Evolutionary conservation across 2,113 vertebrate genomes (phyloP), one percentile per base, ranked within the genome.

Genomic region (Trichomycterus rosablanca): DNA sequence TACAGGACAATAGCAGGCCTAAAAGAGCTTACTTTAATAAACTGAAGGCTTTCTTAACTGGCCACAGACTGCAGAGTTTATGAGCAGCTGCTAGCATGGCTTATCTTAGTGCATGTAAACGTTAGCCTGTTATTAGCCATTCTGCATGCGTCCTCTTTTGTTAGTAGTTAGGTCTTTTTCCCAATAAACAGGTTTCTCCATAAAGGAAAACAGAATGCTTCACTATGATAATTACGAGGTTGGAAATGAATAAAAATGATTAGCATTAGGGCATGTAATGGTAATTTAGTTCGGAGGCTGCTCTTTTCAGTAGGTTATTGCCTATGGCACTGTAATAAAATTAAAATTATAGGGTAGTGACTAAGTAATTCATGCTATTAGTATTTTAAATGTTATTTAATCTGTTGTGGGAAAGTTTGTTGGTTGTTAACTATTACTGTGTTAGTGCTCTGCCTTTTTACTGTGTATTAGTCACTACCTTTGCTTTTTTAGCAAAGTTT

Each of bases 91-190:
- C 63, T 65, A 65, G 43, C 52, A 49, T 2, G 16, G 43, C 32
- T 28, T 65, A 65, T 52, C 63, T 57, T 56, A 56, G 43, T 32
- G 34, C 52, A 56, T 49, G 12, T 65, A 65, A 65, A 65, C n/a
- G 22, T 65, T 56, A 56, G 63, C 23, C 63, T 65, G 63, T 65
- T 32, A 65, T 65, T 65, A 65, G 63, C 23, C 16, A 15, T 57
- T 37, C 53, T 37, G 9, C 53, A 56, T 18, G 22, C 52, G 26
- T 65, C 62, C 42, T 32, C 10, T 26, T 48, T 46, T 11, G 22
- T 48, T 39, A n/a, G 55, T 55, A 55, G 42, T 20, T 11, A 12
- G 4, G 2, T 26, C 3, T 23, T 56, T 53, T 63, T 34, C 43
- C 49, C 14, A 7, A 18, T 49, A 12, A 23, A 16, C 26, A 44